Evolutionary conservation across 2,113 vertebrate genomes (phyloP).

Genomic region (Pachyramphus minor): DNA sequence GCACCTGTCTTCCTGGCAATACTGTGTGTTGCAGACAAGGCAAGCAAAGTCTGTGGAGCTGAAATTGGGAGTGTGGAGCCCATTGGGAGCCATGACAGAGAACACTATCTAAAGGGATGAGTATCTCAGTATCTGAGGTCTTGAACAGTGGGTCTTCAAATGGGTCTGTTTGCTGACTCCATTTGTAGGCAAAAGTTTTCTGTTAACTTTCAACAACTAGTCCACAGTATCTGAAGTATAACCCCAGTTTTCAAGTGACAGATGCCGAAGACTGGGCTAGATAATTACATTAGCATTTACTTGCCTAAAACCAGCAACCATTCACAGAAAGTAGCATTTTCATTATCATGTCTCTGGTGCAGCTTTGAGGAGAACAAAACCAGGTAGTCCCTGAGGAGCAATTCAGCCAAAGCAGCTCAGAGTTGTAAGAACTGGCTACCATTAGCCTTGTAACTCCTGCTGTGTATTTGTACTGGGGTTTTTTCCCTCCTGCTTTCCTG

Average conservation of each 20-base stretch:
- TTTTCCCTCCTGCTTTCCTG: neutral
- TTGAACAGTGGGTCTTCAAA: neutral
- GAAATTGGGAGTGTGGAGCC: neutral
- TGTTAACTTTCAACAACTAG: neutral
- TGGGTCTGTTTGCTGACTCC: neutral
- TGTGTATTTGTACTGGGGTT: neutral
- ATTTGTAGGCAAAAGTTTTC: neutral
- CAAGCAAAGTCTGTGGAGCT: neutral
- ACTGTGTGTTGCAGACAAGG: neutral
- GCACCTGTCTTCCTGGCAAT: neutral
- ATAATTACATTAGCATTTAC: neutral
- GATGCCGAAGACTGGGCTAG: neutral
- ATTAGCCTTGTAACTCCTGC: neutral
- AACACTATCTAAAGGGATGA: neutral
- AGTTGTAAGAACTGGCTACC: neutral
- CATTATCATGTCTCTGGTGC: neutral
- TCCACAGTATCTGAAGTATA: neutral
- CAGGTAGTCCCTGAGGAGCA: neutral
- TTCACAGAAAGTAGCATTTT: neutral
- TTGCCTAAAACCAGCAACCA: neutral
- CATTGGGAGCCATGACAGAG: neutral
- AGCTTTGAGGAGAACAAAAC: neutral
- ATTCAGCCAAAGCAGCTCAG: neutral
- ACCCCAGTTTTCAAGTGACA: neutral
- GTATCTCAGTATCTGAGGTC: rapidly evolving